These are phyloP conservation scores for Chionis minor DNA, from an alignment of 2,113 vertebrate species.

Conservation along the genomic window DNA sequence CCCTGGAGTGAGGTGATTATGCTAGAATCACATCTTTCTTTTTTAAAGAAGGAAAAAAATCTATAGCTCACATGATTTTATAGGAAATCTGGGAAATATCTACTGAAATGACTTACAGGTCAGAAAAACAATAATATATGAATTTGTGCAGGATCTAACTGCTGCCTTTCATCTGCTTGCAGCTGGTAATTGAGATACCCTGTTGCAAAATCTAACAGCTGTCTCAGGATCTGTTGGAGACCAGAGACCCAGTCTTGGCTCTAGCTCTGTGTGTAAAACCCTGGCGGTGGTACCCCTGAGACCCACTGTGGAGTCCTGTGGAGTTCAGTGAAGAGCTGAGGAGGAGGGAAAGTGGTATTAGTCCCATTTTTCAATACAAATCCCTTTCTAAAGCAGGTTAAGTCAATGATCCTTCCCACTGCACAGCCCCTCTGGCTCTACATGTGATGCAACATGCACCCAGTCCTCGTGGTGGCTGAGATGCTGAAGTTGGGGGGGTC, in stretches of 20 bases:
- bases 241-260: neutral
- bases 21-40: neutral
- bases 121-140: neutral
- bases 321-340: neutral
- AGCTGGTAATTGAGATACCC: neutral
- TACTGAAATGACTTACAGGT: neutral
- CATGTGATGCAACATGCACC: accelerated
- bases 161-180: neutral
- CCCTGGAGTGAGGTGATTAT: neutral
- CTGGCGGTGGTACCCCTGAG: neutral
- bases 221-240: neutral
- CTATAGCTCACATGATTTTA: neutral
- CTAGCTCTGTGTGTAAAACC: accelerated
- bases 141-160: neutral
- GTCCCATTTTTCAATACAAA: neutral
- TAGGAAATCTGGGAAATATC: slow-evolving; percentile 14
- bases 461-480: accelerated
- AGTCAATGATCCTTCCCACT: neutral
- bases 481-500: neutral
- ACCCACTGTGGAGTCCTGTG: neutral
- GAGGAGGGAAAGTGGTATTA: neutral
- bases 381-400: neutral
- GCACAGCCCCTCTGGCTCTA: neutral
- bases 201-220: neutral
- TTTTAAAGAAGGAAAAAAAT: neutral